Percentiles rank a stretch among this genome's conserved stretches.
These are phyloP conservation scores for Pediacus dermestoides DNA, from an alignment of 2,888 invertebrate genomes.

Conservation along the genomic window DNA sequence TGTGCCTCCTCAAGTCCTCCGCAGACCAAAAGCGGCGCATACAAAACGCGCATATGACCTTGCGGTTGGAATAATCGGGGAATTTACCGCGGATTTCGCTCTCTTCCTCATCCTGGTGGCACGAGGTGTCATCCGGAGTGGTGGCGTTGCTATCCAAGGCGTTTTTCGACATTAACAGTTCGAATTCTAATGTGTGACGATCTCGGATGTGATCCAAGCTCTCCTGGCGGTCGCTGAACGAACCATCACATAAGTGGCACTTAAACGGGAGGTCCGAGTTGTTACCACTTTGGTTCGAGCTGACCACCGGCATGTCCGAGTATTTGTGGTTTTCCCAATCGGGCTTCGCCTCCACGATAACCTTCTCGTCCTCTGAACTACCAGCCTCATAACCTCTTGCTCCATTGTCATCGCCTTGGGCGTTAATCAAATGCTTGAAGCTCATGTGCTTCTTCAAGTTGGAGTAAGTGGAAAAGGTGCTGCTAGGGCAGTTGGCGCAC, in stretches of 20 bases:
- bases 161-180: slow-evolving; percentile 77
- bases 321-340: slow-evolving; percentile 39
- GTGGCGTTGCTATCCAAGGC: slow-evolving; percentile 64
- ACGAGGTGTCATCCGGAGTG: slow-evolving; percentile 45
- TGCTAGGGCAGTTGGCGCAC: slow-evolving; percentile 76
- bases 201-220: slow-evolving; percentile 79
- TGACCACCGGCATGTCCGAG: slow-evolving; percentile 30
- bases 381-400: slow-evolving; percentile 50
- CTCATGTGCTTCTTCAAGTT: slow-evolving; percentile 76
- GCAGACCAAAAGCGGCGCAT: slow-evolving; percentile 93
- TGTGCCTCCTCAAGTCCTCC: slow-evolving; percentile 87
- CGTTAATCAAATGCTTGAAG: slow-evolving; percentile 60
- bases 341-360: slow-evolving; percentile 37
- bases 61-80: slow-evolving; percentile 82
- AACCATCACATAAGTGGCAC: slow-evolving; percentile 88
- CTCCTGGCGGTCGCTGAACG: slow-evolving; percentile 74
- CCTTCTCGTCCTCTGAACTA: slow-evolving; percentile 50
- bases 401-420: slow-evolving; percentile 48
- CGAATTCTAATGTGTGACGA: slow-evolving; percentile 74
- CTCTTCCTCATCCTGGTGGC: slow-evolving; percentile 62
- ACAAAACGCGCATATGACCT: slow-evolving; percentile 89
- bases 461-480: slow-evolving; percentile 75
- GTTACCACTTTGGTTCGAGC: slow-evolving; percentile 29
- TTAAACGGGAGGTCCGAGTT: slow-evolving; percentile 77
- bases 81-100: slow-evolving; percentile 74